These are phyloP conservation scores for Malurus alboscapulatus DNA, from an alignment of 2,113 vertebrate genomes.

Conservation along the genomic window DNA sequence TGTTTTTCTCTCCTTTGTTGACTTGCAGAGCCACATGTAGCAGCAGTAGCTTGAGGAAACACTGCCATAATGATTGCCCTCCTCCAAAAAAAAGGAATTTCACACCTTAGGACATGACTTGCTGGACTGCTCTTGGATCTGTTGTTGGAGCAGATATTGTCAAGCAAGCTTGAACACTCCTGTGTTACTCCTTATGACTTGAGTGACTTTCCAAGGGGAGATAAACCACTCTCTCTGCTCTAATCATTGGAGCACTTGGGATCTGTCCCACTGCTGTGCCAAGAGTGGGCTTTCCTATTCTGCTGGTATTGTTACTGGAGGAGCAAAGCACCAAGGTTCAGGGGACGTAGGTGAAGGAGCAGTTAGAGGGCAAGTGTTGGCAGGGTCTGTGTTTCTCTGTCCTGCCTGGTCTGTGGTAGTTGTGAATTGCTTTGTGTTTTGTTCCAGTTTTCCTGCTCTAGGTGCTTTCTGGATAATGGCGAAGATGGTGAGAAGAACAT, in stretches of 20 bases:
- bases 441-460: neutral
- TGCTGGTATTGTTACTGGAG: neutral
- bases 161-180: neutral
- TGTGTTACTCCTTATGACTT: neutral
- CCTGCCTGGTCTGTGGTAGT: neutral
- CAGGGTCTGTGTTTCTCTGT: neutral
- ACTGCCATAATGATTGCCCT: neutral
- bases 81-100: neutral
- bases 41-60: neutral
- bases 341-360: neutral
- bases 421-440: neutral
- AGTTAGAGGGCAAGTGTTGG: neutral
- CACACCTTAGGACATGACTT: neutral
- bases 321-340: neutral
- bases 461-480: slow-evolving; percentile 57
- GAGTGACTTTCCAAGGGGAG: neutral
- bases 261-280: neutral
- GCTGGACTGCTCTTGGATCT: neutral
- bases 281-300: neutral
- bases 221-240: neutral
- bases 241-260: neutral
- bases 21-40: neutral
- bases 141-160: neutral
- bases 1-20: neutral
- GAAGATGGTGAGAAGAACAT: slow-evolving; percentile 70